These are phyloP conservation scores for Psammodynastes pulverulentus DNA, from an alignment of 2,113 vertebrate genomes.

Conservation along the genomic window DNA sequence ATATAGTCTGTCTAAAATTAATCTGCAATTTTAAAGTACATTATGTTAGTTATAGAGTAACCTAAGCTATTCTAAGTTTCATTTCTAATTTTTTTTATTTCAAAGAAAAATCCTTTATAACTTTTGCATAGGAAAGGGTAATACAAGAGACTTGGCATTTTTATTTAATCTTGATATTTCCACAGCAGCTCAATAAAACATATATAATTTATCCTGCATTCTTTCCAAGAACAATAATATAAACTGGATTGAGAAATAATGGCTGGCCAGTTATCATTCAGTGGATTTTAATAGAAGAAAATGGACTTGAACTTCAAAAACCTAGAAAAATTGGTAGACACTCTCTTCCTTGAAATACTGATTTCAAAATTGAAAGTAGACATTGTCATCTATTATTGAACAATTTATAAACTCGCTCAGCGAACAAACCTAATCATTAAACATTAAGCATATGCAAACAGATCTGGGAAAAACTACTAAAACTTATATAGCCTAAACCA, in stretches of 20 bases:
- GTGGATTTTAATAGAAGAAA: not conserved
- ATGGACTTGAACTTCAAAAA: not conserved
- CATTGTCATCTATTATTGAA: not conserved
- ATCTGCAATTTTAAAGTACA: not conserved
- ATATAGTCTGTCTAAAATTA: not conserved
- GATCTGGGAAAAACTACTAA: not conserved
- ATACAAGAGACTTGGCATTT: not conserved
- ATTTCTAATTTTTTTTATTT: not conserved
- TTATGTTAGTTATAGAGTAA: not conserved
- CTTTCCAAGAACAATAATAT: not conserved
- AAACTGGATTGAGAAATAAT: not conserved
- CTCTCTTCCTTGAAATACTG: not conserved
- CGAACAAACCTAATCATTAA: not conserved
- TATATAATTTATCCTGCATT: not conserved
- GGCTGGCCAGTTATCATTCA: not conserved
- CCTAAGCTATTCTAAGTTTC: not conserved
- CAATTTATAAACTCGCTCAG: not conserved
- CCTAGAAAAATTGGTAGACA: not conserved
- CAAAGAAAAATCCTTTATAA: not conserved
- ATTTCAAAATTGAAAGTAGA: not conserved
- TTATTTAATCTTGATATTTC: not conserved
- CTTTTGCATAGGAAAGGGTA: not conserved
- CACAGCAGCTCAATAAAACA: not conserved
- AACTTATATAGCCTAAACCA: not conserved
- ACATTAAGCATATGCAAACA: not conserved